Percentiles rank a stretch among this genome's conserved stretches.
Conservation (phyloP, 1,140 invertebrate genomes). For the Diuraphis noxia region DNA sequence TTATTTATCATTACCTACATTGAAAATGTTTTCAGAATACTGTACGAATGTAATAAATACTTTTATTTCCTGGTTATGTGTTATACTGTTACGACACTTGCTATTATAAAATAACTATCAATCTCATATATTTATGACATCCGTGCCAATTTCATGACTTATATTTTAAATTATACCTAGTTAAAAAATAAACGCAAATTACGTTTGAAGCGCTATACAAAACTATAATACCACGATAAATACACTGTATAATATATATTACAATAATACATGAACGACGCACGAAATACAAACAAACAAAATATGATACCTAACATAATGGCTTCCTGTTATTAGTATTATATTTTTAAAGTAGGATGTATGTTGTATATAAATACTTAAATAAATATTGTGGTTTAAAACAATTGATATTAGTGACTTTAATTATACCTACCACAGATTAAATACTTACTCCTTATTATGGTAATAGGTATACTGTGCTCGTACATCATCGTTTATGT, state of each 20-base stretch:
- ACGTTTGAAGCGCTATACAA: no score
- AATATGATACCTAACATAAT: neutral
- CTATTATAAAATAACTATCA: no score
- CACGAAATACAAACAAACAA: neutral
- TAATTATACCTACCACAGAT: neutral
- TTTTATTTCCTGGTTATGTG: no score
- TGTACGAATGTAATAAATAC: no score
- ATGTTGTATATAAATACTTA: neutral
- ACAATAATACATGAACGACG: neutral
- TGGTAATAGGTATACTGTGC: neutral
- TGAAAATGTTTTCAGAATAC: no score
- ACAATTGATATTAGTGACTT: neutral
- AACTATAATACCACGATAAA: no score
- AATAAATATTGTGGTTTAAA: neutral
- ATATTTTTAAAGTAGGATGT: neutral
- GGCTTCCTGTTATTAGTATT: neutral
- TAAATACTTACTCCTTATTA: neutral
- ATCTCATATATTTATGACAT: no score
- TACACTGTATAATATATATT: neutral
- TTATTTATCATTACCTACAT: no score
- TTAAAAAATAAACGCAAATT: no score
- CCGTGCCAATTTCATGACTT: no score
- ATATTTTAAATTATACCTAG: no score
- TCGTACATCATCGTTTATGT: neutral
- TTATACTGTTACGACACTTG: no score